Conservation (phyloP, 2,888 invertebrate species). For the Octonoba sinensis region DNA sequence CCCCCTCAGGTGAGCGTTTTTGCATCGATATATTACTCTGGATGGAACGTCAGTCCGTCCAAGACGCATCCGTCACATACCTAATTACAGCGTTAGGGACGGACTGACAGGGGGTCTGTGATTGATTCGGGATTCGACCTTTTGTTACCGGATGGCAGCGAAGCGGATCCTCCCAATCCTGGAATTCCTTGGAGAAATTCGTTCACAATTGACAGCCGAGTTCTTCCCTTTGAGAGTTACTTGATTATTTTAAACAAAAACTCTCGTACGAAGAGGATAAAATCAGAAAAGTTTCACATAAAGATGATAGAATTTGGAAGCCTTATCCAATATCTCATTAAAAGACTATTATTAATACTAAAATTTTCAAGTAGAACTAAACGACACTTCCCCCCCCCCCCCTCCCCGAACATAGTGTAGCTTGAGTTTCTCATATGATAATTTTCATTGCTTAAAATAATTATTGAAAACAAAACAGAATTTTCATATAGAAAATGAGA, state of each 20-base stretch:
- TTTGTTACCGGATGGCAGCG: constrained; percentile 4
- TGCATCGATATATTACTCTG: not conserved
- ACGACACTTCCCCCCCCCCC: not conserved
- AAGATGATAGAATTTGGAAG: not conserved
- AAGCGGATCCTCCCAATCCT: constrained; percentile 55
- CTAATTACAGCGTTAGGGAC: constrained; percentile 58
- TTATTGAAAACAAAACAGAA: not conserved
- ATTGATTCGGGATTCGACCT: constrained; percentile 61
- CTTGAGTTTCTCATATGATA: not conserved
- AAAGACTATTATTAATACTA: not conserved
- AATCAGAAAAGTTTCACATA: not conserved
- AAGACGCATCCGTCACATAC: constrained; percentile 52
- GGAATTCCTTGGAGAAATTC: constrained; percentile 56
- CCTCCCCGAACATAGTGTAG: not conserved
- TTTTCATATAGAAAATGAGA: too few relatives aligned
- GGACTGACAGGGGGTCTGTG: constrained; percentile 27
- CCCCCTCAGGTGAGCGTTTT: constrained; percentile 21
- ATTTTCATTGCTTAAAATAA: not conserved
- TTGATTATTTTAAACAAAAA: too few relatives aligned
- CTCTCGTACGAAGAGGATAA: too few relatives aligned
- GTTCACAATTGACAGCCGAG: too few relatives aligned
- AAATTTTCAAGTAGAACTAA: not conserved
- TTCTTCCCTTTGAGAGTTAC: too few relatives aligned
- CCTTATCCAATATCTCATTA: too few relatives aligned
- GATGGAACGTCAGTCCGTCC: constrained; percentile 22